A percentile compares a stretch with the other conserved stretches of the same genome.
These are phyloP conservation scores for Hippocampus kuda DNA, from an alignment of 2,797 vertebrate species.

Conservation along the genomic window DNA sequence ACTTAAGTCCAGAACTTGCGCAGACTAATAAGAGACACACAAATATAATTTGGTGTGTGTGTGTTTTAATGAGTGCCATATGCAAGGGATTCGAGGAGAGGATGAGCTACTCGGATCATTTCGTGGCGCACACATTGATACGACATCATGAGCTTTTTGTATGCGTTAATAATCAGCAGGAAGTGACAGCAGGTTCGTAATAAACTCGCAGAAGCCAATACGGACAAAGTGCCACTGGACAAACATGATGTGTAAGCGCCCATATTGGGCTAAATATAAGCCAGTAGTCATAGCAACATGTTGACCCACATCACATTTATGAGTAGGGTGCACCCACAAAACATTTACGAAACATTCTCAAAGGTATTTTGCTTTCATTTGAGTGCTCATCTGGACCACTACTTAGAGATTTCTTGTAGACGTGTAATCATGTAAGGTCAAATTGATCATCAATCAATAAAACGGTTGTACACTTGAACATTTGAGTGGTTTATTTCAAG, in stretches of 20 bases:
- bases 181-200: conserved; percentile 9
- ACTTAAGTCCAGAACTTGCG: not conserved
- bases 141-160: conserved; percentile 2
- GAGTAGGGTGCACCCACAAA: not conserved
- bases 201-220: conserved; percentile 3
- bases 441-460: conserved; percentile 64
- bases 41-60: conserved; percentile 13
- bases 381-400: conserved; percentile 18
- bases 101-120: not conserved
- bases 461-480: conserved; percentile 58
- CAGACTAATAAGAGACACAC: not conserved
- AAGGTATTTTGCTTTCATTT: conserved; percentile 26
- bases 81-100: conserved; percentile 12
- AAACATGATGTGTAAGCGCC: conserved; percentile 21
- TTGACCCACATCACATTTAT: conserved; percentile 3
- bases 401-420: conserved; percentile 58
- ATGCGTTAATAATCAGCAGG: not conserved
- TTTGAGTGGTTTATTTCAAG: not conserved
- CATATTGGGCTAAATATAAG: conserved; percentile 50
- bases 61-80: conserved; percentile 54
- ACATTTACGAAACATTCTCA: not conserved
- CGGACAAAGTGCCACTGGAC: conserved; percentile 13
- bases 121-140: conserved; percentile 11
- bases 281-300: conserved; percentile 6
- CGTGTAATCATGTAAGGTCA: conserved; percentile 59